Evolutionary conservation across 2,113 vertebrate species (phyloP).

Genomic region (Illadopsis cleaveri): DNA sequence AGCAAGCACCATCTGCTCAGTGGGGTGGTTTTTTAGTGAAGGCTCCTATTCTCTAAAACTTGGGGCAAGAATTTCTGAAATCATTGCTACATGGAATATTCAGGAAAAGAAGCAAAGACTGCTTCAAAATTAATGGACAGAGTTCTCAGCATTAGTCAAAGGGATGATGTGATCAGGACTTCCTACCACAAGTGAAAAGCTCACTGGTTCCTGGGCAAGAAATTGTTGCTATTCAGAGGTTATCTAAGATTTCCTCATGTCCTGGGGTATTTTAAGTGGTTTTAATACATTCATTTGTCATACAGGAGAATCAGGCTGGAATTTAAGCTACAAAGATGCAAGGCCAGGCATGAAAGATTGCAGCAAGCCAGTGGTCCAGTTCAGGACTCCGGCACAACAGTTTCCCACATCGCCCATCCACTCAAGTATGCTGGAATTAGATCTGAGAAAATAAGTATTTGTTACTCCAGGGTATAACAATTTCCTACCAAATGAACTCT

Average conservation of each 20-base stretch:
- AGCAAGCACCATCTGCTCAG: neutral
- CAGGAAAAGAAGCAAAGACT: neutral
- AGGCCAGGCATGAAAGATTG: neutral
- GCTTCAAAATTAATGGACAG: neutral
- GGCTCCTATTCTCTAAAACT: neutral
- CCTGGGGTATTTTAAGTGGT: neutral
- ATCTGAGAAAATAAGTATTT: neutral
- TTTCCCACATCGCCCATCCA: accelerated
- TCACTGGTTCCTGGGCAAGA: neutral
- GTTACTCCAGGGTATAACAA: neutral
- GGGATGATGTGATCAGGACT: neutral
- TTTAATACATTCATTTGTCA: neutral
- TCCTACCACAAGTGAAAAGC: neutral
- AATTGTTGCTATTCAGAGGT: neutral
- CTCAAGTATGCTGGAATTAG: neutral
- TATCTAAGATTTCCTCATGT: neutral
- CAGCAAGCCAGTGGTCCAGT: neutral
- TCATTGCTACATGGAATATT: neutral
- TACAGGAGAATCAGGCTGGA: neutral
- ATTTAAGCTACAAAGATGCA: neutral
- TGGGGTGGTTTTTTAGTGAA: neutral
- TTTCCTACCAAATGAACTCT: neutral
- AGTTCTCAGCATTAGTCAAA: neutral
- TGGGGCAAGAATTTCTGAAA: neutral
- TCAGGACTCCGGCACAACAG: neutral